Evolutionary conservation across 2,888 invertebrate genomes (phyloP).

Genomic region (Aleiodes leptofemur): DNA sequence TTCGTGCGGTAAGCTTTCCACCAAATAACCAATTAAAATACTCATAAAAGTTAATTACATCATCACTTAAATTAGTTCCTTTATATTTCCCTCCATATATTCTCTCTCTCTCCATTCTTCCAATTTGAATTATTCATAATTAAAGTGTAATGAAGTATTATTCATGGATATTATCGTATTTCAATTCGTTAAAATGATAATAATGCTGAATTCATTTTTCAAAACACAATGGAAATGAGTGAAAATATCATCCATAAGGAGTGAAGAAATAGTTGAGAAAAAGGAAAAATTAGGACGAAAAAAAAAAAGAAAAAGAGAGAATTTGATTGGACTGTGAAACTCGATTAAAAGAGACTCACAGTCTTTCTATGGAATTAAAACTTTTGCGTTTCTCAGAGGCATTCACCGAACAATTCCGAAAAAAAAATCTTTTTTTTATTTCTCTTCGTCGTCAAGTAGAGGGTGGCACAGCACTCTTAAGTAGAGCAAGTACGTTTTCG

Average conservation of each 20-base stretch:
- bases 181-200: neutral
- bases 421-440: neutral
- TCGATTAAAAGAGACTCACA: slow-evolving; percentile 23
- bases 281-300: neutral
- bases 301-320: neutral
- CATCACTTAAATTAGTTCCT: no score
- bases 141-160: slow-evolving; percentile 4
- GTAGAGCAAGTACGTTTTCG: slow-evolving; percentile 1
- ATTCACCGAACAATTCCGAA: slow-evolving; percentile 8
- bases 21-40: neutral
- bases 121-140: neutral
- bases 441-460: slow-evolving; percentile 6
- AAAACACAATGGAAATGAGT: no score
- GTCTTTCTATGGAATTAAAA: slow-evolving; percentile 38
- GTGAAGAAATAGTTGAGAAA: neutral
- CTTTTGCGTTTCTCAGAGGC: slow-evolving; percentile 13
- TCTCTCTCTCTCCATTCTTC: neutral
- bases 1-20: slow-evolving; percentile 86
- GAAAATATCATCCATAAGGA: neutral
- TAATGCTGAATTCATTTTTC: neutral
- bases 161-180: neutral
- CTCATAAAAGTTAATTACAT: no score
- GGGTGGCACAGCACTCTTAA: neutral
- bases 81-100: neutral
- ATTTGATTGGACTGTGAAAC: slow-evolving; percentile 14